Percentiles rank a stretch among this genome's conserved stretches.
Evolutionary conservation across 2,888 invertebrate genomes (phyloP).

Genomic region (Diarsia dahlii): DNA sequence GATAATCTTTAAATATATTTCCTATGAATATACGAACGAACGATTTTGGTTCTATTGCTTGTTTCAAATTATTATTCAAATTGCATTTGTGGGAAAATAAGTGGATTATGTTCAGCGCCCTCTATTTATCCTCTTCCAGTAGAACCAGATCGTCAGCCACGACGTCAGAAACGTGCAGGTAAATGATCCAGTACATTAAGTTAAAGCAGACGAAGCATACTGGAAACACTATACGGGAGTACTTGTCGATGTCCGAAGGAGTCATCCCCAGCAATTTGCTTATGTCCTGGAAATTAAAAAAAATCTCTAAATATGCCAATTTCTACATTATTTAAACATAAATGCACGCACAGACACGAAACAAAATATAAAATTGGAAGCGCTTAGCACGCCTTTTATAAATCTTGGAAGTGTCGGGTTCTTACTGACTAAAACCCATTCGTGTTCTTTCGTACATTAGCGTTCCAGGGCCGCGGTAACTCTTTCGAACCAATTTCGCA

Average conservation of each 20-base stretch:
- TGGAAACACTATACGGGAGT: constrained; percentile 99
- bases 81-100: constrained; percentile 80
- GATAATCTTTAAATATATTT: constrained; percentile 25
- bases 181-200: constrained; percentile 99
- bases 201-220: constrained; percentile 99
- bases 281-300: constrained; percentile 92
- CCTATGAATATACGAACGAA: constrained; percentile 1
- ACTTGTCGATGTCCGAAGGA: constrained; percentile 99
- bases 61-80: constrained; percentile 85
- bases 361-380: constrained; percentile 1
- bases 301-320: constrained; percentile 28
- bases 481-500: too few relatives aligned
- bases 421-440: too few relatives aligned
- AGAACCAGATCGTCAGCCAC: constrained; percentile 98
- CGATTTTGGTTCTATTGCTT: constrained; percentile 19
- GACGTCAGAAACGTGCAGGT: constrained; percentile 98
- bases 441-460: too few relatives aligned
- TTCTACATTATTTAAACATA: constrained; percentile 2
- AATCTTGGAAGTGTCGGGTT: too few relatives aligned
- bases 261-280: constrained; percentile 98
- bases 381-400: constrained; percentile 27
- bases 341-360: neutral
- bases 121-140: constrained; percentile 92
- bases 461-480: too few relatives aligned
- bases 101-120: constrained; percentile 81